Evolutionary conservation across 2,888 invertebrate species (phyloP).

Genomic region (Steromphala cineraria): DNA sequence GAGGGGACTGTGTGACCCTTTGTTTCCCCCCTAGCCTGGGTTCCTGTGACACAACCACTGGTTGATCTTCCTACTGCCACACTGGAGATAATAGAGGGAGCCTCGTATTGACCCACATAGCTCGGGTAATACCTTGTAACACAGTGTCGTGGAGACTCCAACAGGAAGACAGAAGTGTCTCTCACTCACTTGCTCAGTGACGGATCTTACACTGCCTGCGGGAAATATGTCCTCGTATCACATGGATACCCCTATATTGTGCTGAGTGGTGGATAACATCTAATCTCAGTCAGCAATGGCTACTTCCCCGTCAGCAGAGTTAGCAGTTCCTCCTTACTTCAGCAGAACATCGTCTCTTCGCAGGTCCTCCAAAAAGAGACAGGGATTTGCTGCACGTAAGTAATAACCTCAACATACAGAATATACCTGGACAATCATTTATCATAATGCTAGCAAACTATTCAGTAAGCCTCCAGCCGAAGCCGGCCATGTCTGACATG

Average conservation of each 20-base stretch:
- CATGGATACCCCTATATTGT: neutral
- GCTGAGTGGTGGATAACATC: neutral
- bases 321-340: conserved; percentile 38
- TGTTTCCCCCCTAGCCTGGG: too few species aligned
- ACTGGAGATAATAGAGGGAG: neutral
- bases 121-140: neutral
- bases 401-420: neutral
- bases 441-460: too few species aligned
- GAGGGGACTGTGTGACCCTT: too few species aligned
- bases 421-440: too few species aligned
- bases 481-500: too few species aligned
- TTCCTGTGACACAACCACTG: too few species aligned
- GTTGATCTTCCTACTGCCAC: too few species aligned
- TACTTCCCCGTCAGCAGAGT: conserved; percentile 33
- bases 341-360: conserved; percentile 42
- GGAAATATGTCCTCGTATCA: neutral
- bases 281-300: conserved; percentile 16
- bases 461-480: too few species aligned
- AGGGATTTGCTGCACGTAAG: conserved; percentile 12
- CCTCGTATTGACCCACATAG: conserved; percentile 9
- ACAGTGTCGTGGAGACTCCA: neutral
- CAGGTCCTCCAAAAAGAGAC: conserved; percentile 35
- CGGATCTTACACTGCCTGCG: neutral
- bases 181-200: neutral
- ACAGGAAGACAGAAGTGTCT: neutral